Conservation (phyloP, 2,113 vertebrate genomes). For the Chlorocebus sabaeus region DNA sequence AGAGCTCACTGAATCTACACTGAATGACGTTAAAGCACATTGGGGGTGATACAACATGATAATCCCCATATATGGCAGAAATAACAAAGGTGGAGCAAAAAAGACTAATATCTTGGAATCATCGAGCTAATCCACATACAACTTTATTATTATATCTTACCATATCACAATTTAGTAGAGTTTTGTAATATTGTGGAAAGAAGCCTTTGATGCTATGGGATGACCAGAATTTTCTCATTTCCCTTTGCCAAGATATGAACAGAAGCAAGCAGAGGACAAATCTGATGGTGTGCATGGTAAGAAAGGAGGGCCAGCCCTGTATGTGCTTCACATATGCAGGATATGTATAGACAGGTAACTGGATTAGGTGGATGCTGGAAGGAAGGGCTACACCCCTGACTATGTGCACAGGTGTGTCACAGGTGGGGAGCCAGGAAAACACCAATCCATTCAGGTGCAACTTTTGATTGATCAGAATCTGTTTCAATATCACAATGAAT, state of each 20-base stretch:
- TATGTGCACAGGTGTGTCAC: neutral
- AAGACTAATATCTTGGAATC: neutral
- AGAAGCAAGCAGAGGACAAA: neutral
- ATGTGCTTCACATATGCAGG: neutral
- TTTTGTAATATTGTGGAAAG: neutral
- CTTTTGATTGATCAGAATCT: slow-evolving; percentile 22
- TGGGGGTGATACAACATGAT: neutral
- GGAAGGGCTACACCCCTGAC: neutral
- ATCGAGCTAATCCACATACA: neutral
- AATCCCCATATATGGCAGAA: neutral
- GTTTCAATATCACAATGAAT: slow-evolving; percentile 12
- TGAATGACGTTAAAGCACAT: neutral
- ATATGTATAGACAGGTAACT: neutral
- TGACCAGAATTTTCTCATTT: neutral
- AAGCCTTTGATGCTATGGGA: neutral
- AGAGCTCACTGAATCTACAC: neutral
- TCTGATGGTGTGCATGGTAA: neutral
- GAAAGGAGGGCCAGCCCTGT: neutral
- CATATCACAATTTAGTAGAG: neutral
- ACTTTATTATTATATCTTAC: neutral
- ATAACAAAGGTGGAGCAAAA: neutral
- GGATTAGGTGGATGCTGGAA: neutral
- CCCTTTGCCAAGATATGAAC: neutral
- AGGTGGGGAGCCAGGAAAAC: neutral
- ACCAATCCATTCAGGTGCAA: neutral